A percentile compares a stretch with the other conserved stretches of the same genome.
Conservation (phyloP, 2,888 invertebrate species). For the Scrobipalpa costella region DNA sequence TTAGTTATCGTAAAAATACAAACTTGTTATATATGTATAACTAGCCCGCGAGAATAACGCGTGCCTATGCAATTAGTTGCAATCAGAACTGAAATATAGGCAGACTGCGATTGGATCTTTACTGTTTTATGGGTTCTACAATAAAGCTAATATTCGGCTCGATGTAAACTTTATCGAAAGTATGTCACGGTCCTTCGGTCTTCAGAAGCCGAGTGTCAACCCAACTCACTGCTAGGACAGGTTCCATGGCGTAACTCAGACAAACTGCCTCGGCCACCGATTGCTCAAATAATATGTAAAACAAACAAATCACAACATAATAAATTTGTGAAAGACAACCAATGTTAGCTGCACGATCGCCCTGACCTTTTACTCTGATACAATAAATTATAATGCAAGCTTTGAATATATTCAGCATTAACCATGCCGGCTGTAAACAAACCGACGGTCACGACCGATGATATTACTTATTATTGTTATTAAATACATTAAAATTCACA, state of each 20-base stretch:
- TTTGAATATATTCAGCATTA: constrained; percentile 19
- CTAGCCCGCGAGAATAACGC: too few relatives aligned
- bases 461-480: neutral
- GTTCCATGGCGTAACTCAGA: constrained; percentile 60
- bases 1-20: too few relatives aligned
- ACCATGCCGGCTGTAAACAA: constrained; percentile 13
- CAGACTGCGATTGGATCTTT: neutral
- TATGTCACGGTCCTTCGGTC: constrained; percentile 68
- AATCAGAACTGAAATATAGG: too few relatives aligned
- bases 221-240: constrained; percentile 55
- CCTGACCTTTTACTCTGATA: constrained; percentile 40
- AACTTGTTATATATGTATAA: too few relatives aligned
- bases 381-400: constrained; percentile 34
- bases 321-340: constrained; percentile 21
- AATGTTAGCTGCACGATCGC: constrained; percentile 27
- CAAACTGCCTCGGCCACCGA: constrained; percentile 44
- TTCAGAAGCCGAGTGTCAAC: constrained; percentile 59
- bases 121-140: constrained; percentile 6
- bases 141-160: constrained; percentile 26
- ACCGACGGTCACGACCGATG: constrained; percentile 11
- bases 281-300: constrained; percentile 54
- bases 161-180: constrained; percentile 46
- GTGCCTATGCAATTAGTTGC: too few relatives aligned
- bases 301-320: constrained; percentile 35
- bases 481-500: too few relatives aligned